Evolutionary conservation across 2,797 vertebrate genomes (phyloP), one percentile per base, ranked within the genome.

Genomic region (Ispidina lecontei): DNA sequence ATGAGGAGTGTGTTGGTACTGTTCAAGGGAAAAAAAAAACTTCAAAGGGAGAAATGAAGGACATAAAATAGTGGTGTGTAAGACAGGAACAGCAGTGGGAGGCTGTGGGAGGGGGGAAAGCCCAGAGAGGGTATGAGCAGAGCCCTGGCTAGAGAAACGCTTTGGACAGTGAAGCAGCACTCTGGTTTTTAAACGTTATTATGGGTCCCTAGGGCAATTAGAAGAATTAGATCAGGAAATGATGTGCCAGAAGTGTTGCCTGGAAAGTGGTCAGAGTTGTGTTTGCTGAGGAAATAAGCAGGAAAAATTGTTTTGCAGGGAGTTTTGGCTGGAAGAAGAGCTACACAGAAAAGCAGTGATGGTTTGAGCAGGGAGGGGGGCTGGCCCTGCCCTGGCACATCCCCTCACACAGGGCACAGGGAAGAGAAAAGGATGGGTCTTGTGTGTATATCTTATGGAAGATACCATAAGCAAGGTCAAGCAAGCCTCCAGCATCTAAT

Each of bases 161-260:
- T 78, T 75, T 52, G 63, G 90, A 87, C 2, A 15, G 55, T 10
- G 1, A 80, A 92, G 67, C 29, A 90, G 77, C 54, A 46, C 52
- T 91, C 47, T 44, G 80, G 28, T 65, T 65, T 93, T 90, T 76
- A 76, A 78, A 93, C 60, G 73, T 67, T 93, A 67, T 93, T 95
- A 68, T 73, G 51, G 60, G 59, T 41, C 92, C 51, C 88, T 7
- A 80, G 74, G 75, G 80, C 55, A 94, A 91, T 82, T 55, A 82
- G 78, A 91, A 90, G 64, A 65, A 93, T 85, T 87, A 94, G 88
- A 91, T 89, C 39, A 93, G 95, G 88, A 96, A 94, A 85, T 41
- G 25, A 55, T 91, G 64, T 74, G 72, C 74, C 88, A 77, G 59
- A 76, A 91, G 70, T 37, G 56, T 39, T 89, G 85, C 68, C 80